Evolutionary conservation across 2,888 invertebrate species (phyloP).

Genomic region (Lucinisca nassula): DNA sequence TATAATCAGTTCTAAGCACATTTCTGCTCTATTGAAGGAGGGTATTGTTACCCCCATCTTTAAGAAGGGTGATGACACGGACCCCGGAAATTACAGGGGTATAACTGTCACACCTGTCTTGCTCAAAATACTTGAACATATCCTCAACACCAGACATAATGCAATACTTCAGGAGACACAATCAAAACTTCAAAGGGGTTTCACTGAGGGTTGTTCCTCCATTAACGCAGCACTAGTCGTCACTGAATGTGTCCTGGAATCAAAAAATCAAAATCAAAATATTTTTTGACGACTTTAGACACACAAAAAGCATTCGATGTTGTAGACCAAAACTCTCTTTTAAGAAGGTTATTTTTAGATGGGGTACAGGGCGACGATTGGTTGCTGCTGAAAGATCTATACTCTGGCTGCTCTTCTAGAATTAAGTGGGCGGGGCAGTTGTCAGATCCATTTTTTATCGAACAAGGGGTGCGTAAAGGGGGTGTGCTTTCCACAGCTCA

Average conservation of each 20-base stretch:
- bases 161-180: not conserved
- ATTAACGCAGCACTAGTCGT: conserved; percentile 12
- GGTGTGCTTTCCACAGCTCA: not conserved
- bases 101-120: conserved; percentile 12
- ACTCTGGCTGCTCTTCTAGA: not conserved
- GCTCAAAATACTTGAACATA: no score
- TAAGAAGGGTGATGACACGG: conserved; percentile 9
- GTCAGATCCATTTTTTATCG: not conserved
- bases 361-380: not conserved
- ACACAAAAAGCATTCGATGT: conserved; percentile 14
- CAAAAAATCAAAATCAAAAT: not conserved
- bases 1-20: not conserved
- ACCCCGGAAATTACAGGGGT: conserved; percentile 24
- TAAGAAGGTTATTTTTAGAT: not conserved
- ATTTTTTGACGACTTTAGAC: not conserved
- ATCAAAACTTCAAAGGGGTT: conserved; percentile 20
- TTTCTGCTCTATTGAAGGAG: not conserved
- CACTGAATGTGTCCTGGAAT: conserved; percentile 17
- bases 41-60: conserved; percentile 5
- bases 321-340: not conserved
- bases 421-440: not conserved
- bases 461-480: not conserved
- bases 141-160: conserved; percentile 2
- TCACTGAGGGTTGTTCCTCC: conserved; percentile 12
- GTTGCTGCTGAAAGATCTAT: not conserved